Percentiles rank a stretch among this genome's conserved stretches.
These are phyloP conservation scores for Moxostoma hubbsi DNA, from an alignment of 2,797 vertebrate genomes.

Conservation along the genomic window DNA sequence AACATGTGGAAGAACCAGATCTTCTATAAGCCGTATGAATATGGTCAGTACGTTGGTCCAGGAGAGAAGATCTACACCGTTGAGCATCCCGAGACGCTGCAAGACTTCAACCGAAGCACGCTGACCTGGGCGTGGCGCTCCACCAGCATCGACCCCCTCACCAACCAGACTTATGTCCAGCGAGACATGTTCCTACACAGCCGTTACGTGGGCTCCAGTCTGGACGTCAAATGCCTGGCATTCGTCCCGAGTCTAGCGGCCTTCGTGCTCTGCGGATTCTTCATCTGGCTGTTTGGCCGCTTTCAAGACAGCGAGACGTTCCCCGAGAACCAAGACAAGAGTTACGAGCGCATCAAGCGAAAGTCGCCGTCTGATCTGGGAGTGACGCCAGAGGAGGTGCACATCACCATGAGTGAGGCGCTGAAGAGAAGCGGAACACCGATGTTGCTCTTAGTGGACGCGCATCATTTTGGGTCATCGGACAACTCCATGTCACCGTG, in stretches of 20 bases:
- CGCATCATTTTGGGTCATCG: constrained; percentile 70
- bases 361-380: constrained; percentile 94
- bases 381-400: constrained; percentile 87
- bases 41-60: constrained; percentile 95
- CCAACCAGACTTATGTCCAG: constrained; percentile 85
- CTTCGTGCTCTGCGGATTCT: constrained; percentile 93
- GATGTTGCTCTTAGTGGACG: constrained; percentile 84
- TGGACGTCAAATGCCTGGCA: constrained; percentile 93
- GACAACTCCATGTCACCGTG: constrained; percentile 68
- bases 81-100: constrained; percentile 89
- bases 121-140: constrained; percentile 93
- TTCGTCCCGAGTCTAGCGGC: constrained; percentile 93
- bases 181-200: constrained; percentile 95
- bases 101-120: constrained; percentile 90
- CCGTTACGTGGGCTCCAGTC: constrained; percentile 88
- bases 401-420: constrained; percentile 80
- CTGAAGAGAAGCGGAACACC: constrained; percentile 79
- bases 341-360: constrained; percentile 91
- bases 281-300: constrained; percentile 93
- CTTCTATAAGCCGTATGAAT: constrained; percentile 97
- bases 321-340: constrained; percentile 89
- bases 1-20: constrained; percentile 99
- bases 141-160: constrained; percentile 83
- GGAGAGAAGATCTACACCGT: constrained; percentile 96
- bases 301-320: constrained; percentile 94